phyloP scores from a whole-genome alignment of 1,140 invertebrate species.

The Solenopsis invicta region DNA sequence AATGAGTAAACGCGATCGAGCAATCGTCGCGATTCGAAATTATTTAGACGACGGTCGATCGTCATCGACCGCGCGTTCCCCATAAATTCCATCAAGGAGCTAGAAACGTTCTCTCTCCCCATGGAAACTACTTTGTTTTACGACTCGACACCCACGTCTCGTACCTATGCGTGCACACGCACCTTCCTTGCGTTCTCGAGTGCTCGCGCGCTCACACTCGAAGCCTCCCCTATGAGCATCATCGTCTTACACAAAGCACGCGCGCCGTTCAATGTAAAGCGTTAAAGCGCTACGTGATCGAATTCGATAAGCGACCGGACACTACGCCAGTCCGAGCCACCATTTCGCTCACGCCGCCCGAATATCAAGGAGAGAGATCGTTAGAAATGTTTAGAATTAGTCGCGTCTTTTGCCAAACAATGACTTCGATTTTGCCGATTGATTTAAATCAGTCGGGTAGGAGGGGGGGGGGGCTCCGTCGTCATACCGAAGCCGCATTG shows the following conservation, averaged over 20 bases:
- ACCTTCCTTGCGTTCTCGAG: constrained; percentile 56
- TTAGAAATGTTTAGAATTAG: constrained; percentile 79
- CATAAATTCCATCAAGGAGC: constrained; percentile 69
- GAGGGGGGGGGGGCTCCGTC: constrained; percentile 9
- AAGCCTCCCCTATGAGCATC: constrained; percentile 48
- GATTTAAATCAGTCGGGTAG: constrained; percentile 62
- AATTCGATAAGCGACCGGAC: constrained; percentile 79
- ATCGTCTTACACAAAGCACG: constrained; percentile 80
- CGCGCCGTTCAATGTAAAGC: constrained; percentile 82
- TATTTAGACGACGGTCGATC: constrained; percentile 55
- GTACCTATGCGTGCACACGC: constrained; percentile 76
- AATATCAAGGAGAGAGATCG: constrained; percentile 79
- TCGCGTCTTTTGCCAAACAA: constrained; percentile 59
- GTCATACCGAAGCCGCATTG: constrained; percentile 35
- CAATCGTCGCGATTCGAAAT: constrained; percentile 5
- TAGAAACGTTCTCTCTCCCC: constrained; percentile 38
- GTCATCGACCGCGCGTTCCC: constrained; percentile 66
- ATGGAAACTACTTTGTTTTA: constrained; percentile 71
- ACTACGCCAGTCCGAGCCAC: constrained; percentile 77
- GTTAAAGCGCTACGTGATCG: constrained; percentile 81
- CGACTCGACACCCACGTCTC: constrained; percentile 72
- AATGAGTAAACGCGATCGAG: not conserved
- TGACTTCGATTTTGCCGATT: constrained; percentile 21
- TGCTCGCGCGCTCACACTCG: constrained; percentile 23
- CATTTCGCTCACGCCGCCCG: constrained; percentile 74